Evolutionary conservation across 92 coral and sea anemone species (phyloP).

Genomic region (Phenganax subtilis): DNA sequence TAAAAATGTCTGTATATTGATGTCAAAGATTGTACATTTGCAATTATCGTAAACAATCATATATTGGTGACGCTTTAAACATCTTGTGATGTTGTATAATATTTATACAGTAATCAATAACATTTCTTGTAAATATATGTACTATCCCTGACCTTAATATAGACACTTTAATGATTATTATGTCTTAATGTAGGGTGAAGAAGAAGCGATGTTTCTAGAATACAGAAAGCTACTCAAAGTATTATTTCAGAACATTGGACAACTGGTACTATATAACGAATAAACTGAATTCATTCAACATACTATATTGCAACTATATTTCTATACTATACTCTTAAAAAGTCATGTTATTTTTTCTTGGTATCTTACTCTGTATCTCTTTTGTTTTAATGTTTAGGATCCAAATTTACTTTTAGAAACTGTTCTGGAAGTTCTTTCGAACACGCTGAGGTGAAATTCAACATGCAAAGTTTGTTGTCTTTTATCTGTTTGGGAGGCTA

Average conservation of each 20-base stretch:
- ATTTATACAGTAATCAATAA: no score
- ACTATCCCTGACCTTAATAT: background rate
- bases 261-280: conserved; percentile 54
- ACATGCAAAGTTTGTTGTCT: background rate
- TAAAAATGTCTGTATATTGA: background rate
- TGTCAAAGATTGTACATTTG: no score
- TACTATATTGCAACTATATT: no score
- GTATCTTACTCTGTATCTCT: background rate
- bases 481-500: no score
- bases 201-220: conserved; percentile 95
- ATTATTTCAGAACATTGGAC: conserved; percentile 88
- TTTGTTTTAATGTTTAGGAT: conserved; percentile 56
- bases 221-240: conserved; percentile 86
- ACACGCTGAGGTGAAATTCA: conserved; percentile 63
- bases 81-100: no score
- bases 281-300: no score
- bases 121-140: background rate
- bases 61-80: no score
- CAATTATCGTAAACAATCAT: no score
- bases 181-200: conserved; percentile 68
- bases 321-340: no score
- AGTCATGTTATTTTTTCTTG: background rate
- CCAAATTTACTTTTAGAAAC: conserved; percentile 66
- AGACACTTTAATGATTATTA: background rate
- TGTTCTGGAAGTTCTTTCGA: conserved; percentile 68